These are phyloP conservation scores for Hippocampus guttulatus DNA, from an alignment of 2,113 vertebrate genomes.

Conservation along the genomic window DNA sequence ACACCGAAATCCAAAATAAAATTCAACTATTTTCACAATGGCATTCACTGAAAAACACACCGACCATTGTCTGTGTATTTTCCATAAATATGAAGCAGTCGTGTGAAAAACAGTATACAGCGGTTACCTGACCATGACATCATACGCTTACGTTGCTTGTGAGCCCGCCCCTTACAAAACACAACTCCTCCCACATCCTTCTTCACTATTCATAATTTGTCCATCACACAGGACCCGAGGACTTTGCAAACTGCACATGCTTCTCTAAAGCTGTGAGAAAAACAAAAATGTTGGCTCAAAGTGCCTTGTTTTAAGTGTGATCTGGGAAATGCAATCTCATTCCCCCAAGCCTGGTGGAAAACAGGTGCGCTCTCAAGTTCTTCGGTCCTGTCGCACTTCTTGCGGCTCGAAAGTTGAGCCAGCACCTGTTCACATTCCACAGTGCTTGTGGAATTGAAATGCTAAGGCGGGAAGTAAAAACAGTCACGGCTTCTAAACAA, in stretches of 20 bases:
- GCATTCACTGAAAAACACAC: no score
- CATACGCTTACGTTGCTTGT: background rate
- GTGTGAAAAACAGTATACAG: no score
- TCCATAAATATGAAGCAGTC: no score
- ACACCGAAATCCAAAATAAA: no score
- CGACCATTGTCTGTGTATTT: no score
- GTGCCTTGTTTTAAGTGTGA: conserved; percentile 31
- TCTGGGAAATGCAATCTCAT: conserved; percentile 41
- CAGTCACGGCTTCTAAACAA: background rate
- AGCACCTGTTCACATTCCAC: conserved; percentile 59
- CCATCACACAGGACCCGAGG: background rate
- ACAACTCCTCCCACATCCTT: background rate
- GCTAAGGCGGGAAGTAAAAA: background rate
- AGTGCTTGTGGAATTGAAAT: conserved; percentile 18
- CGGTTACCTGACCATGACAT: no score
- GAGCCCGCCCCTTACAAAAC: no score
- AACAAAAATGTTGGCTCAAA: background rate
- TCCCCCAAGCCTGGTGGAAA: conserved; percentile 45
- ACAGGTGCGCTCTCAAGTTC: conserved; percentile 64
- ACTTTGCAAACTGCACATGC: conserved; percentile 9
- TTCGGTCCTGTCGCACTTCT: conserved; percentile 29
- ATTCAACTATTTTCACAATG: no score
- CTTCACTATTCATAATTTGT: background rate
- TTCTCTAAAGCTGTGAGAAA: conserved; percentile 30
- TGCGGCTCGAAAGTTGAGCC: conserved; percentile 38